Evolutionary conservation across 2,888 invertebrate species (phyloP), one percentile per base, ranked within the genome.

Genomic region (Saturnia japonica): DNA sequence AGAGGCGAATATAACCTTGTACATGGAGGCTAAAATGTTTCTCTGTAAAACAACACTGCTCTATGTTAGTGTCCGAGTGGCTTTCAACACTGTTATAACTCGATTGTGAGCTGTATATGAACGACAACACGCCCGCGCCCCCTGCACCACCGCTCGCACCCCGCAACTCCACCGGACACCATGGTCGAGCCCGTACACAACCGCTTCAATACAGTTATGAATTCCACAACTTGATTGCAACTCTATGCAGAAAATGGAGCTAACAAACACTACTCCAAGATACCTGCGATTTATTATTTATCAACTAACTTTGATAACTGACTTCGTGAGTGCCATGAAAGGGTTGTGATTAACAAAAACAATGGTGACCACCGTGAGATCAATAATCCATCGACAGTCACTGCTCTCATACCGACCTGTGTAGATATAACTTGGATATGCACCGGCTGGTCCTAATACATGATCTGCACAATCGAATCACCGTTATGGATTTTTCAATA

Each of bases 51-150:
- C 42, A 11, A 0, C 1, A 8, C 6, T 71, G 47, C 68, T 64
- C 71, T 71, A 42, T 25, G 14, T 4, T 42, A 47, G 43, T 66
- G 67, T 45, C 64, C 68, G 47, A 64, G 47, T 34, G 22, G 69
- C 34, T 51, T 51, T 68, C 71, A 68, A 71, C 71, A 67, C 68
- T 54, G n/a, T 25, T 64, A 69, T 72, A 72, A 72, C 72, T 72
- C 71, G 69, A 72, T 72, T 72, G 70, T 45, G 40, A 64, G 72
- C 60, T 67, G 57, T 62, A 64, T 69, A 69, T 71, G 67, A 51
- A 47, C 64, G 45, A 68, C 60, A 70, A 60, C 67, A 62, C 40
- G 19, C 64, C 40, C 19, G n/a, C 19, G 7, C 22, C 62, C 62
- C 62, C 4, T 16, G 14, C 60, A 11, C 19, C 34, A 6, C 34